phyloP scores from a whole-genome alignment of 1,140 invertebrate species.

The Drosophila navojoa region DNA sequence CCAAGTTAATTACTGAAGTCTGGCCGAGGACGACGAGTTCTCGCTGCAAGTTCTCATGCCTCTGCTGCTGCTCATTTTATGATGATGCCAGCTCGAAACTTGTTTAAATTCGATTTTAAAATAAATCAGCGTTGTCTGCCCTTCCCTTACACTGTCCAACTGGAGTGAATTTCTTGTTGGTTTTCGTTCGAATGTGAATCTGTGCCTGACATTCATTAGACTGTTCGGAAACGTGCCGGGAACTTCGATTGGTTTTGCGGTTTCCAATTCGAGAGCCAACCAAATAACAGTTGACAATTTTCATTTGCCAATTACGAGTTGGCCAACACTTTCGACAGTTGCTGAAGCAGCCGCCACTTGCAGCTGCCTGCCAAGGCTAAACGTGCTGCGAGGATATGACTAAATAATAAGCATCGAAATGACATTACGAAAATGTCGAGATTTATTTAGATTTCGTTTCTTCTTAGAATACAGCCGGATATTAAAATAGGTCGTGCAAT shows the following conservation, averaged over 20 bases:
- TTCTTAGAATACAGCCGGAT: too few species aligned
- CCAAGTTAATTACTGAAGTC: conserved; percentile 76
- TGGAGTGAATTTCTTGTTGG: background rate
- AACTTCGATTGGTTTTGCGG: conserved; percentile 42
- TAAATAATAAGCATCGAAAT: conserved; percentile 6
- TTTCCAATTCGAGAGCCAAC: conserved; percentile 13
- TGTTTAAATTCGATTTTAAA: conserved; percentile 71
- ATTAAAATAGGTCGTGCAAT: too few species aligned
- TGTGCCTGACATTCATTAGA: conserved; percentile 55
- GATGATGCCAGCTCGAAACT: conserved; percentile 45
- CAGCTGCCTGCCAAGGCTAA: background rate
- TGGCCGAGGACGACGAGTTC: conserved; percentile 40
- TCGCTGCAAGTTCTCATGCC: conserved; percentile 1
- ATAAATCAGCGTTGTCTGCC: conserved; percentile 53
- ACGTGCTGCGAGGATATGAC: conserved; percentile 7
- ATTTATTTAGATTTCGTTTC: too few species aligned
- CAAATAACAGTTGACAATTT: conserved; percentile 55
- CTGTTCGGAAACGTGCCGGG: conserved; percentile 58
- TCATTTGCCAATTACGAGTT: conserved; percentile 27
- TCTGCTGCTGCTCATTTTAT: conserved; percentile 28
- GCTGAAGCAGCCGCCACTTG: background rate
- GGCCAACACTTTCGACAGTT: conserved; percentile 8
- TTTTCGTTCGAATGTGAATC: conserved; percentile 13
- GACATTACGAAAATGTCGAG: background rate
- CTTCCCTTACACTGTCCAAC: conserved; percentile 8